Evolutionary conservation across 2,113 vertebrate species (phyloP), one percentile per base, ranked within the genome.

Genomic region (Marcusenius ussheri): DNA sequence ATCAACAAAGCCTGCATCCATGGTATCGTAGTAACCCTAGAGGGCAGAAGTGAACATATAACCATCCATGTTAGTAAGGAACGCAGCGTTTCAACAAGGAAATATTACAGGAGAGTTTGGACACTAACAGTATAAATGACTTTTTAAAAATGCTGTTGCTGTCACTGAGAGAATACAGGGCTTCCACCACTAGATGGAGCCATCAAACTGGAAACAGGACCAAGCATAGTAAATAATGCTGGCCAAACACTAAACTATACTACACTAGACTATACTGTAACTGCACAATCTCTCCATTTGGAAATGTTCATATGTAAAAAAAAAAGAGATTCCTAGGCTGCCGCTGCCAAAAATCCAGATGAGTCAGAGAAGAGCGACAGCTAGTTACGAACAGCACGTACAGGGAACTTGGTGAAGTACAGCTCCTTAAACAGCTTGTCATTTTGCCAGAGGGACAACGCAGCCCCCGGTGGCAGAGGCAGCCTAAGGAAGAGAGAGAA

Each of bases 1-100:
- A 74, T 99, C 98, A 92, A 97, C 94, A 70, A 96, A 99, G 3
- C 98, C 98, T 35, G 98, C 97, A 87, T 99, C 98, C 98, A 99
- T 99, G 17, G 98, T 99, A 93, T 99, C 98, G 15, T 99, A 99
- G 90, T 97, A 99, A 2, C 98, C 98, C 98, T 99, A 91, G 2
- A 92, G 87, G 90, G 88, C 91, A 2, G 91, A 35, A 46, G 21
- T 46, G 35, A 53, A 84, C 11, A 47, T 86, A 13, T 86, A 13
- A 88, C 10, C n/a, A 47, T 47, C 42, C 74, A 31, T 24, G 35
- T 58, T 49, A 87, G 5, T 45, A 70, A 70, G 56, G 47, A 19
- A 17, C 21, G 15, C 1, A 8, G 62, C 9, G 13, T 87, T 39
- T 42, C n/a, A 53, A 56, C 13, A 27, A 86, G n/a, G 19, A 86